phyloP scores from a whole-genome alignment of 2,113 vertebrate species.

The Podarcis muralis region DNA sequence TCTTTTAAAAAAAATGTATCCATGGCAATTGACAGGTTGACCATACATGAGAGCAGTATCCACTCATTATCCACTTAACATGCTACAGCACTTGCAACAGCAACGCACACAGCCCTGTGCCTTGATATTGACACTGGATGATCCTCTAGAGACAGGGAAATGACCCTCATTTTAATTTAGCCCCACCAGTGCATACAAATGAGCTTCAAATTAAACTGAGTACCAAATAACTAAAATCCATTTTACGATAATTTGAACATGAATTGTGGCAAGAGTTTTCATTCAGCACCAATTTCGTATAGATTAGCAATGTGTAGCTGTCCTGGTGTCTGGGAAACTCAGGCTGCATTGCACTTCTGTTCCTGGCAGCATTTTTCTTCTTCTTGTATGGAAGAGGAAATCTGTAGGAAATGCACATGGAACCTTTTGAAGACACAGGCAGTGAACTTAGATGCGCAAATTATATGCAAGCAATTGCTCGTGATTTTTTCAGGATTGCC shows the following conservation, averaged over 20 bases:
- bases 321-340: background rate
- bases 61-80: background rate
- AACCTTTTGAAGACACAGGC: background rate
- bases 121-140: background rate
- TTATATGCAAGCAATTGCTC: background rate
- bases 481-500: background rate
- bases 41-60: background rate
- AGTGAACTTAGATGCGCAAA: background rate
- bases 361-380: background rate
- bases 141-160: slow-evolving; percentile 2
- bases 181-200: slow-evolving; percentile 24
- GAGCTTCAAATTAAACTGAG: background rate
- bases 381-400: background rate
- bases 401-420: background rate
- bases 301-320: background rate
- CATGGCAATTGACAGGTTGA: slow-evolving; percentile 22
- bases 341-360: background rate
- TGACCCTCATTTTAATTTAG: background rate
- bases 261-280: background rate
- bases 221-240: slow-evolving; percentile 36
- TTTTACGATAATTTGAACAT: slow-evolving; percentile 17
- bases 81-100: background rate
- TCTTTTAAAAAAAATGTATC: slow-evolving; percentile 40
- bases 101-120: background rate
- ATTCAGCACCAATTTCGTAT: background rate